phyloP scores from a whole-genome alignment of 2,797 vertebrate genomes.

The Scyliorhinus canicula region DNA sequence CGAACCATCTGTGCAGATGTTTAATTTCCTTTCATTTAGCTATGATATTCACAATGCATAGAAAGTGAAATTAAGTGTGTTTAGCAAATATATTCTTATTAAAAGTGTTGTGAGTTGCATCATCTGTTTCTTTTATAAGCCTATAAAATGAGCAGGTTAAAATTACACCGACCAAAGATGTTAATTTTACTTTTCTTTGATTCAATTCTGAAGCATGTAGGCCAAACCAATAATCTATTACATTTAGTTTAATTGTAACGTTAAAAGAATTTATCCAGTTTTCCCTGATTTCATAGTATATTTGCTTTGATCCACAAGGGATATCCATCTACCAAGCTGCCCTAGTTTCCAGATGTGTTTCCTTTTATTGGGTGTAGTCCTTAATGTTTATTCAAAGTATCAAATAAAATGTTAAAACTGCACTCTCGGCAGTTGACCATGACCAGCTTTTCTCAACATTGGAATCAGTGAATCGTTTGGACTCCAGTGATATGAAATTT shows the following conservation, averaged over 20 bases:
- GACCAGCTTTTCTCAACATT: not conserved
- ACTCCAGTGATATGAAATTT: not conserved
- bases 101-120: not conserved
- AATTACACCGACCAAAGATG: not conserved
- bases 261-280: not conserved
- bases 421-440: not conserved
- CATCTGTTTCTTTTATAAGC: not conserved
- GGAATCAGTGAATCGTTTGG: not conserved
- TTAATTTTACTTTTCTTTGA: not conserved
- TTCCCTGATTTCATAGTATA: not conserved
- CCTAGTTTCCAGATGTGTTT: not conserved
- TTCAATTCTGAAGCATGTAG: not conserved
- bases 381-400: not conserved
- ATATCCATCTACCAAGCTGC: not conserved
- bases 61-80: not conserved
- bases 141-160: not conserved
- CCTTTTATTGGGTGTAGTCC: not conserved
- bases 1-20: slow-evolving; percentile 15
- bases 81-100: not conserved
- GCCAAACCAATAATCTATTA: not conserved
- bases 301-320: not conserved
- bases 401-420: not conserved
- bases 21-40: not conserved
- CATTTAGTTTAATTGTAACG: not conserved
- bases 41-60: slow-evolving; percentile 22